A percentile compares a stretch with the other conserved stretches of the same genome.
Conservation (phyloP, 2,888 invertebrate species). For the Leptinotarsa juncta region DNA sequence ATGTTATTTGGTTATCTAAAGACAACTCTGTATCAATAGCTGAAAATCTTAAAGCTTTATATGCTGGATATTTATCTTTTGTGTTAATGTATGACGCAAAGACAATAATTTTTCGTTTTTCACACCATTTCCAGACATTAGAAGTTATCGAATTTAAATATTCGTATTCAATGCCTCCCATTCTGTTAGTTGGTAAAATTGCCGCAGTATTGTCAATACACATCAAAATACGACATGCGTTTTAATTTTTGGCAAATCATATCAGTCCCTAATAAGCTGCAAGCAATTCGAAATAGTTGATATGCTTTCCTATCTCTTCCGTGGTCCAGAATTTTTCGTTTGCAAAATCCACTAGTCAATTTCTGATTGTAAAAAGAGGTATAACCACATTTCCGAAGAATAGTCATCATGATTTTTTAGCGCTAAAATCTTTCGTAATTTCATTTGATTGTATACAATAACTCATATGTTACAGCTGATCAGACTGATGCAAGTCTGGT, state of each 20-base stretch:
- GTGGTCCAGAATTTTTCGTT: too few relatives aligned
- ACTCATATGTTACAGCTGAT: slow-evolving; percentile 16
- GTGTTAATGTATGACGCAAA: too few relatives aligned
- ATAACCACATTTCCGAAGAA: neutral
- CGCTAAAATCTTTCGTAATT: slow-evolving; percentile 15
- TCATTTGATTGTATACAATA: slow-evolving; percentile 17
- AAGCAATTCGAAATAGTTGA: slow-evolving; percentile 18
- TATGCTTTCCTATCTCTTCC: neutral
- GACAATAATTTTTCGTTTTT: too few relatives aligned
- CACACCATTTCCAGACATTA: too few relatives aligned
- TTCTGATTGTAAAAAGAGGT: neutral
- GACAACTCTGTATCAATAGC: neutral
- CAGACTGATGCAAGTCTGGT: slow-evolving; percentile 12
- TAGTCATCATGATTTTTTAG: neutral
- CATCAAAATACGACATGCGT: slow-evolving; percentile 1
- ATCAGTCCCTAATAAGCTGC: too few relatives aligned
- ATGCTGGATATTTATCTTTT: too few relatives aligned
- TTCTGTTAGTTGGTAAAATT: too few relatives aligned
- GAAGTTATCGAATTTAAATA: too few relatives aligned
- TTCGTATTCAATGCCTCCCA: too few relatives aligned
- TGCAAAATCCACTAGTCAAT: too few relatives aligned
- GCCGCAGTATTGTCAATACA: neutral
- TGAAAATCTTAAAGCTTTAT: neutral
- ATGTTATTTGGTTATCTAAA: neutral
- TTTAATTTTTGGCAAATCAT: too few relatives aligned